Percentiles rank a stretch among this genome's conserved stretches.
These are phyloP conservation scores for Drosophila repleta DNA, from an alignment of 1,140 invertebrate species.

Conservation along the genomic window DNA sequence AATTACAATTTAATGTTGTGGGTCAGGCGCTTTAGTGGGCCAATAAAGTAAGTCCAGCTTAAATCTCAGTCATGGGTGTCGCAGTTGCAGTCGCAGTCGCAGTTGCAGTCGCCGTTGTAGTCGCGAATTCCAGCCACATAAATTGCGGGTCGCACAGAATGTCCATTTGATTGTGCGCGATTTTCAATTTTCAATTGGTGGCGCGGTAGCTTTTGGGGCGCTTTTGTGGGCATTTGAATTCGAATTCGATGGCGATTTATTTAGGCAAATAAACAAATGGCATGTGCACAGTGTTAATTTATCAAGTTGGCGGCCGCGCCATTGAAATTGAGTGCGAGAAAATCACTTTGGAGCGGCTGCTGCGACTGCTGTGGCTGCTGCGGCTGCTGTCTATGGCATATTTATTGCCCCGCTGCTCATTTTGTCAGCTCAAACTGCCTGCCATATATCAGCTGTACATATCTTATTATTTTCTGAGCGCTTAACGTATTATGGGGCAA, in stretches of 20 bases:
- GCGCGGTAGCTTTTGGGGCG: conserved; percentile 56
- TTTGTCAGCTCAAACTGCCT: conserved; percentile 73
- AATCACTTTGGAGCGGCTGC: conserved; percentile 66
- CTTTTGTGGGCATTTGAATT: conserved; percentile 57
- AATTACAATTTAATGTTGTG: conserved; percentile 82
- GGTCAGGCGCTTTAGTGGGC: conserved; percentile 77
- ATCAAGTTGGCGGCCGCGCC: conserved; percentile 61
- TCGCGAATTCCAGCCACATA: conserved; percentile 59
- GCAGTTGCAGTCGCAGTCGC: conserved; percentile 2
- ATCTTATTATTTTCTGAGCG: conserved; percentile 70
- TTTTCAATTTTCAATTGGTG: conserved; percentile 71
- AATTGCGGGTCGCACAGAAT: conserved; percentile 66
- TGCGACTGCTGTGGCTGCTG: conserved; percentile 44
- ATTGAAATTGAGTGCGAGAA: conserved; percentile 76
- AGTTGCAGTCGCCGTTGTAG: conserved; percentile 15
- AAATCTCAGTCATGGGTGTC: conserved; percentile 40
- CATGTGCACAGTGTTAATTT: conserved; percentile 80
- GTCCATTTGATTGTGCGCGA: conserved; percentile 66
- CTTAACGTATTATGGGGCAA: conserved; percentile 45
- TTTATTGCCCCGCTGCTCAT: conserved; percentile 66
- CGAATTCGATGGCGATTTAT: conserved; percentile 68
- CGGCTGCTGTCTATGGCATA: conserved; percentile 44
- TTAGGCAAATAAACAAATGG: conserved; percentile 79
- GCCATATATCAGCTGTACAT: conserved; percentile 74
- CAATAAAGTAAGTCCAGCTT: conserved; percentile 70